phyloP scores from a whole-genome alignment of 2,797 vertebrate genomes.

The Xenentodon cancila region DNA sequence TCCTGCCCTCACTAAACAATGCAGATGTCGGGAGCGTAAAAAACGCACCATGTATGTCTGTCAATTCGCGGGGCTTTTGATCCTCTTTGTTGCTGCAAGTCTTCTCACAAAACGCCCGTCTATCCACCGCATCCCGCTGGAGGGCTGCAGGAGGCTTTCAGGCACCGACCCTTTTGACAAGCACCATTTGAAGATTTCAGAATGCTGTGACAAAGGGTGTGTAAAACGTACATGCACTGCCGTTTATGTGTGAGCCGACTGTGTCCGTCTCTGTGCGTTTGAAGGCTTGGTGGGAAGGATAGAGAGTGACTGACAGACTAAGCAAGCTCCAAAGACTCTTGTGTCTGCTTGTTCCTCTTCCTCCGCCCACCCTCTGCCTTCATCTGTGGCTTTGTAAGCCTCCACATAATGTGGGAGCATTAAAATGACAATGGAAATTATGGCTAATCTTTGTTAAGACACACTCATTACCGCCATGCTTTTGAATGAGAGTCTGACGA shows the following conservation, averaged over 20 bases:
- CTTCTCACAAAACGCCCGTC: conserved; percentile 57
- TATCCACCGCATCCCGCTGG: conserved; percentile 57
- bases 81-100: conserved; percentile 60
- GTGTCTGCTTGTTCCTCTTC: conserved; percentile 61
- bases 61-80: conserved; percentile 67
- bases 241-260: conserved; percentile 32
- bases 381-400: conserved; percentile 76
- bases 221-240: conserved; percentile 27
- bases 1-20: conserved; percentile 53
- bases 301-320: conserved; percentile 79
- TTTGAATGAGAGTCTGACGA: conserved; percentile 72
- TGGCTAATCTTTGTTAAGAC: conserved; percentile 82
- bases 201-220: conserved; percentile 59
- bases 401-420: conserved; percentile 77
- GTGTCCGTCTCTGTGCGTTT: conserved; percentile 34
- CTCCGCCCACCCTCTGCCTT: conserved; percentile 74
- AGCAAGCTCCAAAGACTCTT: conserved; percentile 64
- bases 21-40: conserved; percentile 50
- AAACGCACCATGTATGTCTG: conserved; percentile 54
- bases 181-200: conserved; percentile 68
- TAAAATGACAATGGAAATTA: conserved; percentile 82
- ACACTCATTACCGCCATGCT: conserved; percentile 74
- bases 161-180: conserved; percentile 70
- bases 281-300: conserved; percentile 53
- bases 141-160: conserved; percentile 72